Evolutionary conservation across 1,140 invertebrate genomes (phyloP).

Genomic region (Cotesia glomerata): DNA sequence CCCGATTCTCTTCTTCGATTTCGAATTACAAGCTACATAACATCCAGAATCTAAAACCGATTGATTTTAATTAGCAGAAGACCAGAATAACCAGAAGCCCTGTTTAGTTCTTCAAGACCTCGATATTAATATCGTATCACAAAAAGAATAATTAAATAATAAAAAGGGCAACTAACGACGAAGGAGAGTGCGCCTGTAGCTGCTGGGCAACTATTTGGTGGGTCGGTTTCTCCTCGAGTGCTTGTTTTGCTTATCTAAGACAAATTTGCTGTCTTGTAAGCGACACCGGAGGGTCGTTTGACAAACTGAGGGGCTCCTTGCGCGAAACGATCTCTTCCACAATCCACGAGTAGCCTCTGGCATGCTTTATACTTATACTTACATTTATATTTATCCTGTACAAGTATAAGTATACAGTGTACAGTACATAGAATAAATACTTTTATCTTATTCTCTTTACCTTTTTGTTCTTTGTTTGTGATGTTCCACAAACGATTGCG

Average conservation of each 20-base stretch:
- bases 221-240: constrained; percentile 39
- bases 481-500: neutral
- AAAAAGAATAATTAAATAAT: neutral
- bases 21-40: too few species aligned
- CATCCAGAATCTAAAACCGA: too few species aligned
- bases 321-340: neutral
- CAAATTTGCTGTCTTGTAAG: constrained; percentile 63
- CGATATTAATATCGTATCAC: neutral
- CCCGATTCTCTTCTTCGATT: too few species aligned
- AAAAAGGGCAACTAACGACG: neutral
- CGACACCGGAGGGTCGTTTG: constrained; percentile 58
- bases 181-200: constrained; percentile 7
- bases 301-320: constrained; percentile 49
- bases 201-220: neutral
- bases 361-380: constrained; percentile 10
- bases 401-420: neutral
- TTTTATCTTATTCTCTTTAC: neutral
- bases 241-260: constrained; percentile 62
- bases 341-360: constrained; percentile 13
- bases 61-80: too few species aligned
- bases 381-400: neutral
- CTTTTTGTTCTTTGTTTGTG: neutral
- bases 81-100: too few species aligned
- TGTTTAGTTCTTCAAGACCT: too few species aligned
- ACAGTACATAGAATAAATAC: too few species aligned